phyloP scores from a whole-genome alignment of 2,888 invertebrate species.

The Carpatolechia fugitivella region DNA sequence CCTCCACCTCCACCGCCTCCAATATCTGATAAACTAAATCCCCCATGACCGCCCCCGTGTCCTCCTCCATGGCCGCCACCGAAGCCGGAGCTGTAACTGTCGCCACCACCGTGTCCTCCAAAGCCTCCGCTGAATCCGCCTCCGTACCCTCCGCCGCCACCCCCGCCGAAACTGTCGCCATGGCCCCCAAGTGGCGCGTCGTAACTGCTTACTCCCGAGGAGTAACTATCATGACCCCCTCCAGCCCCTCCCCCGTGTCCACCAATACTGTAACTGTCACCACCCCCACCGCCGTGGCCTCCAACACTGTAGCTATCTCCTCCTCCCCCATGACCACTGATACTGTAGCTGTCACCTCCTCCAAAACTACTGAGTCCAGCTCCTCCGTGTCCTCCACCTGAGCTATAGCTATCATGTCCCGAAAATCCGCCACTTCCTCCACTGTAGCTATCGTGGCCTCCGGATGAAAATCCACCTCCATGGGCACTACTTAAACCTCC shows the following conservation, averaged over 20 bases:
- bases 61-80: conserved; percentile 33
- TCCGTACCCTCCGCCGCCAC: conserved; percentile 31
- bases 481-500: conserved; percentile 24
- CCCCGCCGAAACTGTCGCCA: conserved; percentile 34
- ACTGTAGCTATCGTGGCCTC: conserved; percentile 26
- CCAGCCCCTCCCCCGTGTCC: conserved; percentile 29
- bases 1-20: conserved; percentile 42
- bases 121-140: conserved; percentile 36
- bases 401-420: conserved; percentile 20
- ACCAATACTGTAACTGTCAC: conserved; percentile 23
- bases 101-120: conserved; percentile 39
- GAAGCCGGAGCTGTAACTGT: neutral
- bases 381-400: conserved; percentile 29
- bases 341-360: conserved; percentile 26
- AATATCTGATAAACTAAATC: conserved; percentile 9
- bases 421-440: conserved; percentile 30
- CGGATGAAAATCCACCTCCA: conserved; percentile 32
- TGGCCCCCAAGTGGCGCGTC: conserved; percentile 26
- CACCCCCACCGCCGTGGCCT: conserved; percentile 25
- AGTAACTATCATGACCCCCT: conserved; percentile 23
- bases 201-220: conserved; percentile 24
- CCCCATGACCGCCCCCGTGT: conserved; percentile 35
- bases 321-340: conserved; percentile 30
- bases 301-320: conserved; percentile 11
- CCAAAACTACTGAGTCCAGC: conserved; percentile 28